Evolutionary conservation across 2,888 invertebrate species (phyloP).

Genomic region (Orgyia antiqua): DNA sequence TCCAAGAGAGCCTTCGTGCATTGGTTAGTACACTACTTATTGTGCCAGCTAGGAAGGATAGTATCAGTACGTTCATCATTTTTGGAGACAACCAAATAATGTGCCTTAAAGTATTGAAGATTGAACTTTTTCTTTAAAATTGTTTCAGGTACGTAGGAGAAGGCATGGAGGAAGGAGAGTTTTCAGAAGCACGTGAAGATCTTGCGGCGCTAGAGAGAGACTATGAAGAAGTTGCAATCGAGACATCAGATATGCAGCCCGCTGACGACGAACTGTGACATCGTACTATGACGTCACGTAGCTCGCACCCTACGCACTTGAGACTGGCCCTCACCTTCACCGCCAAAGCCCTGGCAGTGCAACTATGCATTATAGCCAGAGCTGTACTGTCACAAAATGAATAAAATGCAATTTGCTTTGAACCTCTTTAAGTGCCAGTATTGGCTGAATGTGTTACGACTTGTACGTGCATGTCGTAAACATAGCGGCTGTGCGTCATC

Average conservation of each 20-base stretch:
- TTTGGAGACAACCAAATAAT: too few relatives aligned
- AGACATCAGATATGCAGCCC: slow-evolving; percentile 66
- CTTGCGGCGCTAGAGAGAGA: slow-evolving; percentile 85
- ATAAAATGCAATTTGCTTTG: too few relatives aligned
- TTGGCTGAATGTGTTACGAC: slow-evolving; percentile 10
- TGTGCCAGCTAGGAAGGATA: too few relatives aligned
- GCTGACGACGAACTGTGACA: slow-evolving; percentile 63
- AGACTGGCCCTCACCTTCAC: slow-evolving; percentile 16
- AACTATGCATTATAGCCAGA: slow-evolving; percentile 3
- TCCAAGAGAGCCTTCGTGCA: slow-evolving; percentile 96
- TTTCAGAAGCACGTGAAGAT: slow-evolving; percentile 89
- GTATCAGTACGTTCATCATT: neutral
- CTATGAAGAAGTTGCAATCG: slow-evolving; percentile 86
- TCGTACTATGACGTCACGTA: slow-evolving; percentile 5
- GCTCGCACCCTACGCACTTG: slow-evolving; percentile 10
- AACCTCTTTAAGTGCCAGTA: too few relatives aligned
- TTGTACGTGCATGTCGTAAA: slow-evolving; percentile 20
- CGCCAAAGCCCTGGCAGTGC: slow-evolving; percentile 17
- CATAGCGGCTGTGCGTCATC: slow-evolving; percentile 40
- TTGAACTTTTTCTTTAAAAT: neutral
- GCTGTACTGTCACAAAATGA: neutral
- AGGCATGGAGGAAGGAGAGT: slow-evolving; percentile 91
- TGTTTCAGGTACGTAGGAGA: slow-evolving; percentile 84
- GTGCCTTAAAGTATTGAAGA: too few relatives aligned
- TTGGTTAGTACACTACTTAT: too few relatives aligned